Percentiles rank a stretch among this genome's conserved stretches.
These are phyloP conservation scores for Microtus oregoni DNA, from an alignment of 2,113 vertebrate species.

Conservation along the genomic window DNA sequence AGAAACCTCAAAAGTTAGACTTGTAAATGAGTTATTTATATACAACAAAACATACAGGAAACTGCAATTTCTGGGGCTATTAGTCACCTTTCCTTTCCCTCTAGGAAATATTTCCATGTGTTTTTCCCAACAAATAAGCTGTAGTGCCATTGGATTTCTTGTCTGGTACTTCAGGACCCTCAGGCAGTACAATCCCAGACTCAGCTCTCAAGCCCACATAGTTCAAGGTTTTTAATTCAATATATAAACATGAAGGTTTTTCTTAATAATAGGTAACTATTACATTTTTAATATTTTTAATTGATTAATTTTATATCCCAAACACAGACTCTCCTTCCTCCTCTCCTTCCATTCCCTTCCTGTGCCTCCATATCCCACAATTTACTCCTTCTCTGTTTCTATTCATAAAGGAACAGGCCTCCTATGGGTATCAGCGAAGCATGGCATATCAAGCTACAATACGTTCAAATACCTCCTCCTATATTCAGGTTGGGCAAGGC, in stretches of 20 bases:
- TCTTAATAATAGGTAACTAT: background rate
- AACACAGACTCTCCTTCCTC: background rate
- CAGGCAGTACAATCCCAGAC: background rate
- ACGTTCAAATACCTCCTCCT: background rate
- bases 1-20: background rate
- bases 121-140: background rate
- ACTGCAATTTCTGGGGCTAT: background rate
- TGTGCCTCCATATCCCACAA: background rate
- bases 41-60: background rate
- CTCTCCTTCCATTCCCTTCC: background rate
- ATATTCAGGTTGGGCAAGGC: background rate
- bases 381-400: too few relatives aligned
- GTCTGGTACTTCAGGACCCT: background rate
- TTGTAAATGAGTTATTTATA: background rate
- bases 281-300: background rate
- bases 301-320: background rate
- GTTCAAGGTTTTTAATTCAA: background rate
- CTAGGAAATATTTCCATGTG: background rate
- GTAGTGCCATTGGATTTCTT: fast-evolving
- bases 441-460: background rate
- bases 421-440: too few relatives aligned
- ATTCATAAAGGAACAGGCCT: background rate
- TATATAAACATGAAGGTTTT: background rate
- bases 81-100: background rate
- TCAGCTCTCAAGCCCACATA: background rate